These are phyloP conservation scores for Pogonomyrmex californicus DNA, from an alignment of 1,140 invertebrate genomes.

Conservation along the genomic window DNA sequence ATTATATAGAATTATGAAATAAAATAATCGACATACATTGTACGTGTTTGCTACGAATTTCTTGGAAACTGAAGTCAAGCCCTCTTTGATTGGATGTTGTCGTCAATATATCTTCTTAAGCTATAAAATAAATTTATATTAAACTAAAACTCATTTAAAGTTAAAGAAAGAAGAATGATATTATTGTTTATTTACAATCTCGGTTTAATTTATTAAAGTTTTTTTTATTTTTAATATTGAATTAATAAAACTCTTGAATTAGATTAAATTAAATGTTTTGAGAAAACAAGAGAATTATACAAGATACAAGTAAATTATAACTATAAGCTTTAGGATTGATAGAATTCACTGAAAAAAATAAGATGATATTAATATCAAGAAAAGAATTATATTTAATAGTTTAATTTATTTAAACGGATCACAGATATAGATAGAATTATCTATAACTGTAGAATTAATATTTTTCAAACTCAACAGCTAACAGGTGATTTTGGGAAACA, in stretches of 20 bases:
- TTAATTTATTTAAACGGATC: neutral
- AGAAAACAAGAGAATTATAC: neutral
- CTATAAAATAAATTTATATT: conserved; percentile 42
- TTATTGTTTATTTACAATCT: neutral
- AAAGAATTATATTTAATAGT: conserved; percentile 24
- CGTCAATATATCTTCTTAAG: neutral
- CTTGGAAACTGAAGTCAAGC: conserved; percentile 15
- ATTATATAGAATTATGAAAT: conserved; percentile 9
- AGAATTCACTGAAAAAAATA: neutral
- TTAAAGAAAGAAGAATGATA: neutral
- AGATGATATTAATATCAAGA: neutral
- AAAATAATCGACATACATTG: conserved; percentile 22
- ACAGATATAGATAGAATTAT: neutral
- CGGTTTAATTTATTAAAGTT: conserved; percentile 1
- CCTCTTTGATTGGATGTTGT: conserved; percentile 20
- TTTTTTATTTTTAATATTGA: neutral
- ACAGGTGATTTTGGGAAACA: neutral
- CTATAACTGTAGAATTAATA: neutral
- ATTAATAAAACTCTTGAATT: conserved; percentile 20
- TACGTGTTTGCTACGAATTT: neutral
- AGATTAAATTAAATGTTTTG: neutral
- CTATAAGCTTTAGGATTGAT: neutral
- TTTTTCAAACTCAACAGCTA: neutral
- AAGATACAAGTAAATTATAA: conserved; percentile 5
- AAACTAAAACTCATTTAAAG: neutral